phyloP scores from a whole-genome alignment of 2,888 invertebrate genomes.

The Abscondita cerata region DNA sequence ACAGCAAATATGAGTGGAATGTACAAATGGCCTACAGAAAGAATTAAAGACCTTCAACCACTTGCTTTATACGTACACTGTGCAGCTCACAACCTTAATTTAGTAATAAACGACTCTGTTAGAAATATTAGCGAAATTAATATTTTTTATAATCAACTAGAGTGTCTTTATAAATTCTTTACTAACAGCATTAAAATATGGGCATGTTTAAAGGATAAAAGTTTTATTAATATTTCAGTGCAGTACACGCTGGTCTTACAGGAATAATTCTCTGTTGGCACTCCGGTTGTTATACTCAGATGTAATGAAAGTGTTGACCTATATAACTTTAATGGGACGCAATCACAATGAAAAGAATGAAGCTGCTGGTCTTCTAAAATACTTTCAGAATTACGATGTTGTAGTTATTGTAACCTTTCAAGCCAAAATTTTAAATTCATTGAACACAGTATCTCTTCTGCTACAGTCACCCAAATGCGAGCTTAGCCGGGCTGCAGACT shows the following conservation, averaged over 20 bases:
- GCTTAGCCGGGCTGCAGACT: not conserved
- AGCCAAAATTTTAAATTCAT: not conserved
- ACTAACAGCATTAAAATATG: not conserved
- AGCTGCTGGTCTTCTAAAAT: not conserved
- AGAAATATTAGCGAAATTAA: not conserved
- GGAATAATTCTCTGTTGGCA: not conserved
- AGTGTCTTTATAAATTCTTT: not conserved
- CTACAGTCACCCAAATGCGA: not conserved
- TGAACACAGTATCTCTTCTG: not conserved
- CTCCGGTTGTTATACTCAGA: not conserved
- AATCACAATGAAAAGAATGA: not conserved
- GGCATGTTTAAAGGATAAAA: not conserved
- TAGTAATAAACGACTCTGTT: slow-evolving; percentile 1
- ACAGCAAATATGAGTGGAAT: too few species aligned
- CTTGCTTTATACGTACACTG: not conserved
- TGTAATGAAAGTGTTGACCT: not conserved
- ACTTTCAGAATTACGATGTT: not conserved
- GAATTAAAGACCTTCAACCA: too few species aligned
- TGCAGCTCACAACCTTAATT: not conserved
- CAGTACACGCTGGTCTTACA: not conserved
- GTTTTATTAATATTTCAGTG: not conserved
- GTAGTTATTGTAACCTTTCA: not conserved
- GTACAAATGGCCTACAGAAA: too few species aligned
- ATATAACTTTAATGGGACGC: not conserved
- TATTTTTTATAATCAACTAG: not conserved